Evolutionary conservation across 2,888 invertebrate genomes (phyloP).

Genomic region (Endotricha flammealis): DNA sequence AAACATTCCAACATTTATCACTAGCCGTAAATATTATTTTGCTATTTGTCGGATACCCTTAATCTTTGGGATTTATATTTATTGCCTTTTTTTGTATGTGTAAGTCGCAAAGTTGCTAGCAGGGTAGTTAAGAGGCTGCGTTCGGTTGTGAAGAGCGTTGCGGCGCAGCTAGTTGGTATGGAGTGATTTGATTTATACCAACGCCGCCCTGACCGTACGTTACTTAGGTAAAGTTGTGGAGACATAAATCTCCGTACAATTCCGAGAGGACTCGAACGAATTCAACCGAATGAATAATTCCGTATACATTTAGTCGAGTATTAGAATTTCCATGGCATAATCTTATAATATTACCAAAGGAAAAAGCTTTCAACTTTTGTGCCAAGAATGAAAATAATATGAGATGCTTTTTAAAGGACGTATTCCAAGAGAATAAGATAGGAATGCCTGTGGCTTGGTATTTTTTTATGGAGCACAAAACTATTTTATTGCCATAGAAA

Average conservation of each 20-base stretch:
- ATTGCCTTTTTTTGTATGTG: constrained; percentile 10
- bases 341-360: constrained; percentile 2
- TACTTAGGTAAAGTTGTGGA: constrained; percentile 53
- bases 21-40: constrained; percentile 2
- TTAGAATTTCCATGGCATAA: constrained; percentile 19
- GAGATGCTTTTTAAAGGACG: background rate
- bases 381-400: constrained; percentile 2
- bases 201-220: constrained; percentile 42
- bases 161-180: constrained; percentile 13
- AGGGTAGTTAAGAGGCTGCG: constrained; percentile 11
- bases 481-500: constrained; percentile 6
- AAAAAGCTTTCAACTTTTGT: background rate
- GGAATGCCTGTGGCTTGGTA: constrained; percentile 3
- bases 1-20: background rate
- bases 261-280: constrained; percentile 45
- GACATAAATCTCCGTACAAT: constrained; percentile 57
- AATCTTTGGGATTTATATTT: constrained; percentile 10
- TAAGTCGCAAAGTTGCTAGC: constrained; percentile 11
- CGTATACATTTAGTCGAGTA: constrained; percentile 41
- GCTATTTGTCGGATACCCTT: constrained; percentile 2
- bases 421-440: constrained; percentile 2
- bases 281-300: constrained; percentile 54
- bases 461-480: background rate
- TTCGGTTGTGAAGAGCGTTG: no score
- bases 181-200: constrained; percentile 53